phyloP scores from a whole-genome alignment of 2,888 invertebrate species.

The Euzophera pinguis region DNA sequence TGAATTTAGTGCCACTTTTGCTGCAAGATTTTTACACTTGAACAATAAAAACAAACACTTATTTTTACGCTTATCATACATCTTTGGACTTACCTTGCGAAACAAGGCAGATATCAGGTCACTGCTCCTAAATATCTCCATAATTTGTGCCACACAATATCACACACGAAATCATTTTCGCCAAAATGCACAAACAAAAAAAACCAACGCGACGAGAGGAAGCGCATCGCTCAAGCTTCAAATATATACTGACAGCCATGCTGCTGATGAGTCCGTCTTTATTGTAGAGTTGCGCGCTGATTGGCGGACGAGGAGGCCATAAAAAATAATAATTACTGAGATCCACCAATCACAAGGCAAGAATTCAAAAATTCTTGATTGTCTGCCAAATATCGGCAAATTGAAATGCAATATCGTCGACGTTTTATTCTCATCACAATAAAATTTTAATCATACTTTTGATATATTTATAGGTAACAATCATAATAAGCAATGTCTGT shows the following conservation, averaged over 20 bases:
- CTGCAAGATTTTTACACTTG: slow-evolving; percentile 21
- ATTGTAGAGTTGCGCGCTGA: slow-evolving; percentile 84
- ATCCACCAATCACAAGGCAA: slow-evolving; percentile 54
- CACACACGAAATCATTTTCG: slow-evolving; percentile 79
- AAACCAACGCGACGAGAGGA: slow-evolving; percentile 86
- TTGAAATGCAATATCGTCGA: slow-evolving; percentile 30
- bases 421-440: slow-evolving; percentile 23
- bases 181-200: slow-evolving; percentile 76
- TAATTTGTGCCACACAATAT: slow-evolving; percentile 69
- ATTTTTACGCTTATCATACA: slow-evolving; percentile 16
- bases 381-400: slow-evolving; percentile 46
- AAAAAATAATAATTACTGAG: slow-evolving; percentile 45
- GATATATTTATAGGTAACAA: no score
- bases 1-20: slow-evolving; percentile 46
- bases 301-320: slow-evolving; percentile 74
- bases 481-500: neutral
- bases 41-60: slow-evolving; percentile 19
- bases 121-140: slow-evolving; percentile 79
- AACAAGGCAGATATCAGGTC: slow-evolving; percentile 59
- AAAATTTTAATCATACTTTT: no score
- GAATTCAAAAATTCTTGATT: slow-evolving; percentile 53
- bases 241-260: slow-evolving; percentile 99
- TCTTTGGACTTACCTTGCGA: slow-evolving; percentile 51
- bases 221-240: slow-evolving; percentile 91
- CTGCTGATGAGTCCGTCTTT: slow-evolving; percentile 92